A percentile compares a stretch with the other conserved stretches of the same genome.
Evolutionary conservation across 2,113 vertebrate genomes (phyloP).

Genomic region (Potamarius usumacintae): DNA sequence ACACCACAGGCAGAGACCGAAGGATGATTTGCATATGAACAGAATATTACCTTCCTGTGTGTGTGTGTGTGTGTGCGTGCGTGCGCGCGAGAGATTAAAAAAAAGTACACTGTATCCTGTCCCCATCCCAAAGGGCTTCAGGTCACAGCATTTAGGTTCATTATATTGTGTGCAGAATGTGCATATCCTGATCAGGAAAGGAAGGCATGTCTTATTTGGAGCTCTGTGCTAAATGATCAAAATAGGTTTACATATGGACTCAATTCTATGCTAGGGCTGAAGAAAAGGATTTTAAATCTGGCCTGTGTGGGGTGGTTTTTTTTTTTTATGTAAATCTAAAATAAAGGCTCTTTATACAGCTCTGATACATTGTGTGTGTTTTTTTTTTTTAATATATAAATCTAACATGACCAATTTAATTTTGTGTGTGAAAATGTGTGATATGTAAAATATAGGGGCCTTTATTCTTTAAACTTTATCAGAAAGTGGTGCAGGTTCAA

Average conservation of each 20-base stretch:
- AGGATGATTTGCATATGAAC: slow-evolving; percentile 23
- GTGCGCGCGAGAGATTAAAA: not conserved
- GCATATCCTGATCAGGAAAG: not conserved
- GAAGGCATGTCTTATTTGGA: not conserved
- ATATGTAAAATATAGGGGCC: not conserved
- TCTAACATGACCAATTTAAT: not conserved
- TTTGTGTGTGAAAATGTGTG: no score
- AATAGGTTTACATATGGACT: slow-evolving; percentile 5
- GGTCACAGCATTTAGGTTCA: not conserved
- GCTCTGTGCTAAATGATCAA: not conserved
- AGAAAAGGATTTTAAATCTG: slow-evolving; percentile 28
- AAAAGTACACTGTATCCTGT: not conserved
- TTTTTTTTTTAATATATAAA: not conserved
- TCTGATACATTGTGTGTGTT: not conserved
- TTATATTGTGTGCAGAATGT: not conserved
- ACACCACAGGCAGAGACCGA: slow-evolving; percentile 24
- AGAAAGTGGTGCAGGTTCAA: not conserved
- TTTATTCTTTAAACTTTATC: not conserved
- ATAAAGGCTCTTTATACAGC: slow-evolving; percentile 66
- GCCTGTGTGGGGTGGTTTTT: slow-evolving; percentile 10
- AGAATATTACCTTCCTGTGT: not conserved
- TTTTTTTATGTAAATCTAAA: slow-evolving; percentile 65
- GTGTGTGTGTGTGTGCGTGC: slow-evolving; percentile 30
- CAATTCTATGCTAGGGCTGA: slow-evolving; percentile 9
- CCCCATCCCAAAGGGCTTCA: not conserved